Evolutionary conservation across 1,140 invertebrate genomes (phyloP), one percentile per base, ranked within the genome.

Genomic region (Coelopa frigida): DNA sequence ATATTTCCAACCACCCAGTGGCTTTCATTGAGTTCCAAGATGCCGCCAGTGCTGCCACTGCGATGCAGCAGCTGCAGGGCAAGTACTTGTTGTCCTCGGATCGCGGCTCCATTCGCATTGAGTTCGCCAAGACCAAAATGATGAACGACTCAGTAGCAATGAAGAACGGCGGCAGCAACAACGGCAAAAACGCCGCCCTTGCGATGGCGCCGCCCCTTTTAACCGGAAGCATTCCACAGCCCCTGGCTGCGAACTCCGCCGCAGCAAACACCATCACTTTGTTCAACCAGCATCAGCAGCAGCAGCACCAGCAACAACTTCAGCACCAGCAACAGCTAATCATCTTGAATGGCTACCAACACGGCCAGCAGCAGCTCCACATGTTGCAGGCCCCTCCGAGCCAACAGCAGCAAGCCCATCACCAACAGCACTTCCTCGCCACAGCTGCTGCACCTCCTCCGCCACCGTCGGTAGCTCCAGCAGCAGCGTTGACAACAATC

Each of bases 71-170:
- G 58, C 83, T 98, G 55, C 92, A 97, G 74, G 94, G 93, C 68
- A 89, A 89, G 69, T 87, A 93, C 72, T 82, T 97, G 53, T 81
- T 92, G 66, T 93, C 90, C 70, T 95, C 91, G 49, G 94, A 96
- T 70, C 82, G 88, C 56, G 91, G 91, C 61, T 89, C 92, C 67
- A 94, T 98, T 72, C 84, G 93, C 72, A 94, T 97, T 72, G 94
- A 98, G 80, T 97, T 92, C 79, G 94, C 94, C 71, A 93, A 94
- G 78, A 93, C 87, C 75, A 95, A 95, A 82, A 96, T 97, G 93
- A 52, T 67, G 20, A 68, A 57, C 21, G 64, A 68, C 47, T 31
- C 54, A 11, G 3, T n/a, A 5, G 17, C 5, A 5, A 26, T 29
- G 15, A 15, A 39, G 15, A 27, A 29, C 14, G 1, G 22, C 17